Base-by-base conservation (phyloP, 1,140 invertebrate genomes). In the Drosophila suzukii region DNA sequence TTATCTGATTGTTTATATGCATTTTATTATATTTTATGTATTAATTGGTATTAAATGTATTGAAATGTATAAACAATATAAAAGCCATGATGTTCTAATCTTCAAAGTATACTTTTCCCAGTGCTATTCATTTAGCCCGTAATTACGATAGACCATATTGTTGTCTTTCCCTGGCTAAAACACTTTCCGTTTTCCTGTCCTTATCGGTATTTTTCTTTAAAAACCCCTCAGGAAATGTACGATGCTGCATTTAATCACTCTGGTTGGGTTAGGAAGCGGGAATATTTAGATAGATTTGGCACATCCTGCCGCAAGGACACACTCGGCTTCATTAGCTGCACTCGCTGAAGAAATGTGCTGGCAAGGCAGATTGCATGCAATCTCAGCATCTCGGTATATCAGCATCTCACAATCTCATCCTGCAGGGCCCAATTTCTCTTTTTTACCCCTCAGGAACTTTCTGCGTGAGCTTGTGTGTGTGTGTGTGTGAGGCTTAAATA, bases 341-440 rank as follows among this genome's bases (percentile, higher is more conserved):
- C 63, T 74, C 61, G 65, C 57, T 68, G 53, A 63, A 78, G 78
- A 90, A 90, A 88, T 90, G 68, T 83, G 81, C 85, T 89, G 81
- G 70, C 73, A 84, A 71, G 63, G 84, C 77, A 78, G 70, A 90
- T 90, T 84, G 81, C 88, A 78, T 89, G 84, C 85, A 89, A 89
- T 89, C 81, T 89, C 84, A 83, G 80, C 76, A 61, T 53, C 53
- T 60, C 60, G 27, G 32, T 63, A 44, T 43, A 41, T 36, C 67
- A 66, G 56, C 57, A 89, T 89, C 74, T 88, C 76, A 76, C 72
- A 61, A 51, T 65, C 38, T 51, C 72, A 68, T 55, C 65, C 70
- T 72, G 61, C 49, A 34, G 62, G 76, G 63, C 58, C 78, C 61
- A 63, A 82, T 82, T 60, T 81, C 74, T 78, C 68, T 54, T 68